These are phyloP conservation scores for Myopa tessellatipennis DNA, from an alignment of 2,888 invertebrate genomes.

Conservation along the genomic window DNA sequence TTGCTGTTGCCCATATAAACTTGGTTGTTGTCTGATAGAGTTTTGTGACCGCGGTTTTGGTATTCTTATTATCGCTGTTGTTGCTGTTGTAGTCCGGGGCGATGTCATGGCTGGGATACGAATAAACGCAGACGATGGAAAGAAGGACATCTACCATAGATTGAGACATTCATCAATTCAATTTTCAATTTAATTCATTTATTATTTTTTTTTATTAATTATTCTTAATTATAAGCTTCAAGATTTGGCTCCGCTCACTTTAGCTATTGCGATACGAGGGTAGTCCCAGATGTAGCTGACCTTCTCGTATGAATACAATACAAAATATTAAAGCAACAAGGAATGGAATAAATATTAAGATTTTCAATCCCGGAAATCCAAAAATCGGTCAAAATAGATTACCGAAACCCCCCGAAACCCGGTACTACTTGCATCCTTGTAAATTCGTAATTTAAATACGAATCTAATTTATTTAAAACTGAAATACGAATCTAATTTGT, in stretches of 20 bases:
- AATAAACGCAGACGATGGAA: slow-evolving; percentile 52
- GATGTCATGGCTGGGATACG: slow-evolving; percentile 60
- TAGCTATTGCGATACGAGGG: too few species aligned
- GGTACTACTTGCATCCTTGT: too few species aligned
- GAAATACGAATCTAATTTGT: too few species aligned
- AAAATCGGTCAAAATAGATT: too few species aligned
- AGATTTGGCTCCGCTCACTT: background rate
- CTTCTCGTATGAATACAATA: too few species aligned
- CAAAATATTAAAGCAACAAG: too few species aligned
- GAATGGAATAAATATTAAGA: too few species aligned
- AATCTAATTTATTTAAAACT: too few species aligned
- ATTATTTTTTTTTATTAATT: background rate
- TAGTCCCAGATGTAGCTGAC: too few species aligned
- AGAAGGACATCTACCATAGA: slow-evolving; percentile 57
- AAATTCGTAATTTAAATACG: too few species aligned
- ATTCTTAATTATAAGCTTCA: background rate
- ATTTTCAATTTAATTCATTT: background rate
- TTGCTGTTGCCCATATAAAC: slow-evolving; percentile 55
- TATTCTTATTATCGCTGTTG: slow-evolving; percentile 49
- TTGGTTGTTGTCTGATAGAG: slow-evolving; percentile 57
- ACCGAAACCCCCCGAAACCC: too few species aligned
- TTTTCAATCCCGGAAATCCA: too few species aligned
- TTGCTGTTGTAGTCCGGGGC: slow-evolving; percentile 50
- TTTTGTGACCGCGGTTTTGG: slow-evolving; percentile 49
- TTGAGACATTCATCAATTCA: background rate